Conservation (phyloP, 2,113 vertebrate genomes). For the Sturnira hondurensis region DNA sequence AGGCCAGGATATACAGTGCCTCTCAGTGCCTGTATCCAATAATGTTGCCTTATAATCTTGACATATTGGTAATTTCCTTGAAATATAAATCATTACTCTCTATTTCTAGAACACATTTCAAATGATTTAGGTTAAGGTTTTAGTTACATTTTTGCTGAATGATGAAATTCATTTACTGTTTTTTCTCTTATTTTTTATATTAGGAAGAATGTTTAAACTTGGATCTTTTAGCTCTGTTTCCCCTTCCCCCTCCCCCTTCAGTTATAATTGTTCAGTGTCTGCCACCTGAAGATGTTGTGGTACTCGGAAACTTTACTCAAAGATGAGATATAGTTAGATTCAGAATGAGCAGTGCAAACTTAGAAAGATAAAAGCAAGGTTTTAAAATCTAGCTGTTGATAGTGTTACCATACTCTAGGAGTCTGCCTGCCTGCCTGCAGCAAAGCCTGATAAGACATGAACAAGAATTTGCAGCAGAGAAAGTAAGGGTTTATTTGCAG, state of each 20-base stretch:
- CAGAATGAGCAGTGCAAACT: neutral
- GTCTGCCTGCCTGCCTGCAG: neutral
- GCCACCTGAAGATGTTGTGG: neutral
- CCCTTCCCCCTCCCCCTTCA: neutral
- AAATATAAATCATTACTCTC: neutral
- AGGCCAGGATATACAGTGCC: neutral
- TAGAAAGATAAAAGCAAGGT: conserved; percentile 13
- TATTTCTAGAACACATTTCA: neutral
- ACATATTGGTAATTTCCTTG: neutral
- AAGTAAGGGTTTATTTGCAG: neutral
- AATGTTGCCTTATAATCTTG: neutral
- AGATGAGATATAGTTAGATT: conserved; percentile 3
- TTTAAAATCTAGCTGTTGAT: neutral
- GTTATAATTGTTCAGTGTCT: neutral
- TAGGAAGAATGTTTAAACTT: neutral
- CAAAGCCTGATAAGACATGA: neutral
- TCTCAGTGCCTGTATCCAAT: neutral
- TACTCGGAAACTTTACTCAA: conserved; percentile 1
- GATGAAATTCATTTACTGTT: neutral
- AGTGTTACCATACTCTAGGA: neutral
- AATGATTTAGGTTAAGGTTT: neutral
- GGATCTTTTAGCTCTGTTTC: neutral
- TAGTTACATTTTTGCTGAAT: neutral
- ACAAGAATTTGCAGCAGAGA: neutral
- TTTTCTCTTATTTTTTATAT: neutral